Base-by-base conservation (phyloP, 2,113 vertebrate species). In the Psittacula cyanocephala region DNA sequence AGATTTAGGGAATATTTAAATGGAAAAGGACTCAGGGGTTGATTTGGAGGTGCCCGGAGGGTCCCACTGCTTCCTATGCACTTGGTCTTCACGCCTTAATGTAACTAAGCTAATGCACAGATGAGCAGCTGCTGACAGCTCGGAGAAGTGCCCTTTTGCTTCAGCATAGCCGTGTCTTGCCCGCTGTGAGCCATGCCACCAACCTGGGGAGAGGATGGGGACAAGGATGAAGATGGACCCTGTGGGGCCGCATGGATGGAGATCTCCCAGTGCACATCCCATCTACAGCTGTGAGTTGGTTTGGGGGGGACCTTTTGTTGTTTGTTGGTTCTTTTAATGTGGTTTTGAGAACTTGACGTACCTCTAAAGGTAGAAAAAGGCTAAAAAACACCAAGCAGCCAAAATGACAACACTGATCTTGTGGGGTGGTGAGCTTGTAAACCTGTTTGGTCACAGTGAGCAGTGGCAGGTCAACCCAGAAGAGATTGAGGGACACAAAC, bases 51-150 rank as follows among this genome's bases (percentile, higher is more conserved):
- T 0, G 0, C 41, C 70, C 6, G 6, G 33, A 91, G 37, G 78
- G 43, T 95, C 91, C 82, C 2, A 10, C 91, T 2, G 93, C 96
- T 96, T 94, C 81, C 96, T 95, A 82, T 96, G 92, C 96, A 96
- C 88, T 96, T 91, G 79, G 70, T 93, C 71, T 94, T 92, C 88
- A 95, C 37, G 96, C 96, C 96, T 97, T 97, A 97, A 96, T 4
- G 88, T 86, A 92, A 67, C 37, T 89, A 86, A 96, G 95, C 86
- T 75, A 94, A 37, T 0, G 77, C 33, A 1, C 88, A 94, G 65
- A 47, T 49, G 33, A 94, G 93, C 76, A 83, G 83, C 88, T 81
- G 88, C 76, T 0, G 6, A 85, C 65, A 91, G 86, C 82, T 95
- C 4, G 0, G 85, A 86, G 70, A 96, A 96, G 96, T 96, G 93